phyloP scores from a whole-genome alignment of 35 echinoderm and acorn worm species.

The Holothuria glaberrima region DNA sequence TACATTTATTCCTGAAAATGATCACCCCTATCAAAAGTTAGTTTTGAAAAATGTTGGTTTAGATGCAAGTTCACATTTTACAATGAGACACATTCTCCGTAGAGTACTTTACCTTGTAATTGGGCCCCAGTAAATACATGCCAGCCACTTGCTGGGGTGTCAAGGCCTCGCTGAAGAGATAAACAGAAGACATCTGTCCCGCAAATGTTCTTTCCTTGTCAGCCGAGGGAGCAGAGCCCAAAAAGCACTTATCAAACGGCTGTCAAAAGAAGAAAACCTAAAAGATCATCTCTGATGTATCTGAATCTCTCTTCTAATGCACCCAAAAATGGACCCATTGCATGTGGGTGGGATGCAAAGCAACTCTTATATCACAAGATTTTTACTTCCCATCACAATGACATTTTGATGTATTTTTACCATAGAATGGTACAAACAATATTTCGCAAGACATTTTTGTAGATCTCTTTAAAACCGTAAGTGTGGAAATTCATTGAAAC shows the following conservation, averaged over 20 bases:
- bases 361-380: too few relatives aligned
- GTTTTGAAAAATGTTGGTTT: too few relatives aligned
- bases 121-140: conserved; percentile 90
- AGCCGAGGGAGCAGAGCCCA: conserved; percentile 87
- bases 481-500: too few relatives aligned
- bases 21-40: too few relatives aligned
- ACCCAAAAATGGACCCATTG: background rate
- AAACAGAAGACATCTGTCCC: conserved; percentile 89
- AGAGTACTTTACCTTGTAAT: conserved; percentile 83
- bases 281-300: background rate
- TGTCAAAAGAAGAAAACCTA: conserved; percentile 56
- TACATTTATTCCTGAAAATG: too few relatives aligned
- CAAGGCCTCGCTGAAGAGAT: conserved; percentile 97
- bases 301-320: background rate
- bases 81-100: background rate
- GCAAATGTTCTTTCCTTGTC: conserved; percentile 93
- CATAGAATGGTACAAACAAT: too few relatives aligned
- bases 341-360: background rate
- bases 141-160: conserved; percentile 83
- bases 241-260: conserved; percentile 99
- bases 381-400: too few relatives aligned
- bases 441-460: too few relatives aligned
- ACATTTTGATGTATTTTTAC: too few relatives aligned
- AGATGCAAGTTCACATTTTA: too few relatives aligned
- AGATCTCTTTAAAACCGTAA: too few relatives aligned